These are phyloP conservation scores for Hypotaenidia philippensis DNA, from an alignment of 2,797 vertebrate genomes.

Conservation along the genomic window DNA sequence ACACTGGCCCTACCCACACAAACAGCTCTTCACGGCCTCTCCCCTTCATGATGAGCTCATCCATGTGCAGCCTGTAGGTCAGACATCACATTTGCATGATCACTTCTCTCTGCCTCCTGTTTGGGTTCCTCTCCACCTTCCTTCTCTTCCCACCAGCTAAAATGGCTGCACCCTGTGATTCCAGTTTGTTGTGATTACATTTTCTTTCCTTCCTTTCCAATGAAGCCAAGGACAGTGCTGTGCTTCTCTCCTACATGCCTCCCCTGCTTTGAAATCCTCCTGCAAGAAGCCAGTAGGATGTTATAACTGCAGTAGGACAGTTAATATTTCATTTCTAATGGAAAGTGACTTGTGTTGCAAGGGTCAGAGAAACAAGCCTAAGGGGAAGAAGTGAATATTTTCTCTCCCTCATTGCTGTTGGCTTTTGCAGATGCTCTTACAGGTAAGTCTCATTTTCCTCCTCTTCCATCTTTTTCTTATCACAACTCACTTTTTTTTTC, in stretches of 20 bases:
- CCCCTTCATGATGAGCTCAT: not conserved
- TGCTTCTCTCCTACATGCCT: not conserved
- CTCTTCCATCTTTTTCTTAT: not conserved
- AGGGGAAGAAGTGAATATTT: not conserved
- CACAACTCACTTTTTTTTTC: not conserved
- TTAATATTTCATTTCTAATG: conserved; percentile 17
- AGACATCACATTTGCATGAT: not conserved
- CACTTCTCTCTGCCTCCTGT: not conserved
- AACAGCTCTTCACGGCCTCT: not conserved
- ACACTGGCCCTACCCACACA: not conserved
- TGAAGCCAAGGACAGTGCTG: not conserved
- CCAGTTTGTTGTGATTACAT: not conserved
- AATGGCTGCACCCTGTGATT: not conserved
- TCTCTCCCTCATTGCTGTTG: not conserved
- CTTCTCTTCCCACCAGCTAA: not conserved
- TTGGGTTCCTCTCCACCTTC: not conserved
- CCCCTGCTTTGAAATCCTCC: not conserved
- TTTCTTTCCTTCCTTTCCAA: not conserved
- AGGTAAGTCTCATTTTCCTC: not conserved
- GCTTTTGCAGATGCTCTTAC: not conserved
- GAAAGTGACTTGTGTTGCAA: not conserved
- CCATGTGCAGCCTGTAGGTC: not conserved
- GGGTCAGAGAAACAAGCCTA: conserved; percentile 22
- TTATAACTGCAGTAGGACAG: not conserved
- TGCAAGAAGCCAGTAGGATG: not conserved